Conservation (phyloP, 2,888 invertebrate genomes). For the Macaria notata region DNA sequence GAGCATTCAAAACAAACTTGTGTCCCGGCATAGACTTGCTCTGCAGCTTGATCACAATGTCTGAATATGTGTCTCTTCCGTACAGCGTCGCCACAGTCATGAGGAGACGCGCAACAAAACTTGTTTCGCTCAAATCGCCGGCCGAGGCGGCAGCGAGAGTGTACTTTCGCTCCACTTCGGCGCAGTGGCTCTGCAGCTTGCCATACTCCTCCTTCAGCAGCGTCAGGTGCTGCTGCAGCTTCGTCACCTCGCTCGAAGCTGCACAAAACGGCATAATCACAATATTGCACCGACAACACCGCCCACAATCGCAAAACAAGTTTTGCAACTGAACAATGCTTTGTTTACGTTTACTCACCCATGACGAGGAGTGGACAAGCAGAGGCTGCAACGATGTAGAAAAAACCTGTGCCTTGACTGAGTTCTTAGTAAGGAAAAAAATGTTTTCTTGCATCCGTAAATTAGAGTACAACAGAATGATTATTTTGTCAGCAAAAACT, state of each 20-base stretch:
- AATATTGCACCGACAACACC: constrained; percentile 52
- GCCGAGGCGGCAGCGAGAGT: constrained; percentile 88
- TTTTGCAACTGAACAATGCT: constrained; percentile 36
- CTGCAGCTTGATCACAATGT: constrained; percentile 89
- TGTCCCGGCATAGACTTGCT: constrained; percentile 90
- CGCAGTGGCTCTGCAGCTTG: constrained; percentile 91
- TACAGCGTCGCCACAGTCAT: constrained; percentile 92
- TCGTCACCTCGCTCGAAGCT: constrained; percentile 84
- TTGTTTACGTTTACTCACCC: constrained; percentile 62
- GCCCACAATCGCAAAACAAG: constrained; percentile 63
- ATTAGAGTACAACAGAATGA: constrained; percentile 49
- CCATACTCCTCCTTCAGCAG: constrained; percentile 95
- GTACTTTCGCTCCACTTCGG: constrained; percentile 92
- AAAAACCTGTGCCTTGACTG: constrained; percentile 43
- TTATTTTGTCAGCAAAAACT: constrained; percentile 32
- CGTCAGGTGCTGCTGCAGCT: constrained; percentile 91
- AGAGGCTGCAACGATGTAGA: constrained; percentile 36
- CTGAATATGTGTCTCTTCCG: constrained; percentile 91
- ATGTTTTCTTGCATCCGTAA: constrained; percentile 45
- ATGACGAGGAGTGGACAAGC: constrained; percentile 51
- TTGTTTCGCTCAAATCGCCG: constrained; percentile 85
- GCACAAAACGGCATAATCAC: constrained; percentile 57
- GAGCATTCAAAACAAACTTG: constrained; percentile 93
- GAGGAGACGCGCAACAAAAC: constrained; percentile 92
- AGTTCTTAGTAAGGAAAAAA: constrained; percentile 43